A percentile compares a stretch with the other conserved stretches of the same genome.
phyloP scores from a whole-genome alignment of 2,113 vertebrate genomes.

The Probosciger aterrimus region DNA sequence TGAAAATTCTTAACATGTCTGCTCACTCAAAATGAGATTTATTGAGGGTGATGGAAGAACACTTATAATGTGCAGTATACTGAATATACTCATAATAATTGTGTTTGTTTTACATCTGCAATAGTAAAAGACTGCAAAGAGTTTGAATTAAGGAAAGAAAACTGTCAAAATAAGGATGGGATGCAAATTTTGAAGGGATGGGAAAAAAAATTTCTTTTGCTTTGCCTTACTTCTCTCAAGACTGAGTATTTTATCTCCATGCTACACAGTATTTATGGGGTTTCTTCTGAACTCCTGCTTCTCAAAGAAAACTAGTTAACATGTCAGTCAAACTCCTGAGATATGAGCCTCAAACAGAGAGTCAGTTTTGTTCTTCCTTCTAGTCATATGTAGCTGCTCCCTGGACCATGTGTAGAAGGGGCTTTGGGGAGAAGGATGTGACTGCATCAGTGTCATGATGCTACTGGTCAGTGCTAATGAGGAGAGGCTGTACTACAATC shows the following conservation, averaged over 20 bases:
- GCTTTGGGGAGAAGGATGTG: neutral
- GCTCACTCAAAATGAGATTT: slow-evolving; percentile 29
- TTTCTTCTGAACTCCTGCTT: neutral
- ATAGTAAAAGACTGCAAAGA: neutral
- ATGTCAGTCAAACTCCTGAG: neutral
- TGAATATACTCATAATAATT: slow-evolving; percentile 26
- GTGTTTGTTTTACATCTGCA: neutral
- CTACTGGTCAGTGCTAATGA: neutral
- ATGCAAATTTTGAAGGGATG: neutral
- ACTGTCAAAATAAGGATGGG: neutral
- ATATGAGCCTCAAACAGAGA: neutral
- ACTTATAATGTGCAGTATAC: neutral
- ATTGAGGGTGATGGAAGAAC: slow-evolving; percentile 25
- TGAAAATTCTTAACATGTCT: slow-evolving; percentile 42
- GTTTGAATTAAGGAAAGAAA: neutral
- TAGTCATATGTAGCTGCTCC: neutral
- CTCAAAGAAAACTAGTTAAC: neutral
- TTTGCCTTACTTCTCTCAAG: neutral
- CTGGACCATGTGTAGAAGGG: neutral
- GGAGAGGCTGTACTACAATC: neutral
- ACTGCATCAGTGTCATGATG: neutral
- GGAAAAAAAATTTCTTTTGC: neutral
- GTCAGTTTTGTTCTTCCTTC: neutral
- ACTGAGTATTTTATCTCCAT: neutral
- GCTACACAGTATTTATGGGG: neutral